Percentiles rank a stretch among this genome's conserved stretches.
These are phyloP conservation scores for Sebastes kiyomatsui DNA, from an alignment of 2,797 vertebrate genomes.

Conservation along the genomic window DNA sequence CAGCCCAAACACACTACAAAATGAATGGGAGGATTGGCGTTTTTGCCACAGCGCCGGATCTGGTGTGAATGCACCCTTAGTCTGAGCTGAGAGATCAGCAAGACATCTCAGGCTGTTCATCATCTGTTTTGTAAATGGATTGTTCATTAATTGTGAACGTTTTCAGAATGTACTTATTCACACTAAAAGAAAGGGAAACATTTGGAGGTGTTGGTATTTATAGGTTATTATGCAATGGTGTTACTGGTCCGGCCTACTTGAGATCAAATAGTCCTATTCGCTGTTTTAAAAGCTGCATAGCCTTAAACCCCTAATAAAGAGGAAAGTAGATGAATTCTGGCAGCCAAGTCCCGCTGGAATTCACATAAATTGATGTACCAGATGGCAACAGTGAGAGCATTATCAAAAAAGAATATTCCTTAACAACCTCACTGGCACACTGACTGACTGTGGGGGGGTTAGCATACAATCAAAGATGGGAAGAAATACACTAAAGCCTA, in stretches of 20 bases:
- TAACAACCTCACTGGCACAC: slow-evolving; percentile 23
- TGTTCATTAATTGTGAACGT: neutral
- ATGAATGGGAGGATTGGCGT: neutral
- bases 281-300: neutral
- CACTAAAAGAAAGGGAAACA: neutral
- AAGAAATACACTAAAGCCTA: neutral
- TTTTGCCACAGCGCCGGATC: neutral
- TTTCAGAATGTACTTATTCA: neutral
- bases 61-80: neutral
- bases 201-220: neutral
- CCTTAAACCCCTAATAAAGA: neutral
- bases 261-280: neutral
- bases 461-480: slow-evolving; percentile 3
- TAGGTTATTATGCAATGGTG: neutral
- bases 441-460: neutral
- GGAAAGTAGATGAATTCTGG: slow-evolving; percentile 15
- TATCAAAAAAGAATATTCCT: slow-evolving; percentile 20
- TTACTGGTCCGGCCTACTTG: neutral
- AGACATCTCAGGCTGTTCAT: neutral
- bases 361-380: slow-evolving; percentile 18
- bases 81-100: neutral
- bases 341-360: slow-evolving; percentile 12
- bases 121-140: neutral
- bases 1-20: neutral
- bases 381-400: slow-evolving; percentile 23